A percentile compares a stretch with the other conserved stretches of the same genome.
Conservation (phyloP, 1,140 invertebrate species). For the Cotesia typhae region DNA sequence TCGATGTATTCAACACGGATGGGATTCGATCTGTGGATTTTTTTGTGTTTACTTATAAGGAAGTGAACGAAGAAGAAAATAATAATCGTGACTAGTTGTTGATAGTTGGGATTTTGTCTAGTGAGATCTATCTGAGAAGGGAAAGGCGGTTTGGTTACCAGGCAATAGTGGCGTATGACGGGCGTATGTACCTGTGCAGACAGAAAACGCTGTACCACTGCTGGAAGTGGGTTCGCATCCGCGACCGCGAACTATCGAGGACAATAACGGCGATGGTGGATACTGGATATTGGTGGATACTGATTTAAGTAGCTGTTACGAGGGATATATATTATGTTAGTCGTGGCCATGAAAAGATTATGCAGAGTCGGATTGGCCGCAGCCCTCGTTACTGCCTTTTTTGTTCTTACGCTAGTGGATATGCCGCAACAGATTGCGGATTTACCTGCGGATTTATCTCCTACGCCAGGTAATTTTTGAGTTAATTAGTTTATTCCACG, state of each 20-base stretch:
- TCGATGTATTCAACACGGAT: too few species aligned
- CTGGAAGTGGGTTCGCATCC: constrained; percentile 12
- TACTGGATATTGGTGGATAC: neutral
- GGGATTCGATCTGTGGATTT: too few species aligned
- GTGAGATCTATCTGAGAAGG: too few species aligned
- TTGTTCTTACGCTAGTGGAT: constrained; percentile 57
- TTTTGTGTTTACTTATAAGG: too few species aligned
- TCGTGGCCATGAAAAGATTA: constrained; percentile 56
- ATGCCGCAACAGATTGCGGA: constrained; percentile 59
- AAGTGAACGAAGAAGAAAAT: too few species aligned
- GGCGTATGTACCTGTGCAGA: neutral
- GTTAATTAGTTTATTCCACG: too few species aligned
- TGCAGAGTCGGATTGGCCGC: constrained; percentile 59
- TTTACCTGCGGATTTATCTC: constrained; percentile 53
- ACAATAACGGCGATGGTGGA: neutral
- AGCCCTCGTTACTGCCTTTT: constrained; percentile 57
- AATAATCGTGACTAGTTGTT: too few species aligned
- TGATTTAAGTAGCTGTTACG: constrained; percentile 34
- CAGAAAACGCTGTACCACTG: neutral
- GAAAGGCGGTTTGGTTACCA: too few species aligned
- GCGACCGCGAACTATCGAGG: neutral
- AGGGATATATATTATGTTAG: constrained; percentile 52
- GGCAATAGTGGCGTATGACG: neutral
- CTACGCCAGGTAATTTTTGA: constrained; percentile 52
- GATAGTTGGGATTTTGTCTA: too few species aligned